These are phyloP conservation scores for Turnix velox DNA, from an alignment of 2,113 vertebrate species.

Conservation along the genomic window DNA sequence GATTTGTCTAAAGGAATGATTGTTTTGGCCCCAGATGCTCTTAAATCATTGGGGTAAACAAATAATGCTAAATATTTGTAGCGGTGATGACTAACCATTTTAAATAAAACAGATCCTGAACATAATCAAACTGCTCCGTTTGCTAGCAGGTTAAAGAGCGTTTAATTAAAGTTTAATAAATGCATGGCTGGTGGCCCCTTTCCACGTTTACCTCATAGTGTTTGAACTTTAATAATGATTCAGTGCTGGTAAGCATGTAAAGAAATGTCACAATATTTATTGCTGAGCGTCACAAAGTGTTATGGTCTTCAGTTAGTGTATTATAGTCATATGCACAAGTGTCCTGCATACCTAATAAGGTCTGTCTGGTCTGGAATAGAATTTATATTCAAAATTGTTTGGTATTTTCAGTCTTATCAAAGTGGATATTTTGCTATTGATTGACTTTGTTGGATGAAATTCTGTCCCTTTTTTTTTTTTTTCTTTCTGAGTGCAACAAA, in stretches of 20 bases:
- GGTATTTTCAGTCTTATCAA: background rate
- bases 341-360: accelerated
- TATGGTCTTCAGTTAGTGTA: background rate
- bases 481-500: background rate
- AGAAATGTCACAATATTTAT: background rate
- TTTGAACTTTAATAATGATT: background rate
- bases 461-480: background rate
- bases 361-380: background rate
- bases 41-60: background rate
- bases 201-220: background rate
- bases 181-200: background rate
- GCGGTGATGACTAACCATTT: background rate
- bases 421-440: background rate
- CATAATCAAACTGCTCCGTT: background rate
- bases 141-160: background rate
- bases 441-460: background rate
- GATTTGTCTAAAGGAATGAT: background rate
- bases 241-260: background rate
- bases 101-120: background rate
- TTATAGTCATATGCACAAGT: background rate
- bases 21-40: background rate
- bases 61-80: background rate
- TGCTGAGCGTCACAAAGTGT: background rate
- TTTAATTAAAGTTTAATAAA: background rate
- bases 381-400: background rate